A percentile compares a stretch with the other conserved stretches of the same genome.
phyloP scores from a whole-genome alignment of 2,797 vertebrate genomes.

The Manis pentadactyla region DNA sequence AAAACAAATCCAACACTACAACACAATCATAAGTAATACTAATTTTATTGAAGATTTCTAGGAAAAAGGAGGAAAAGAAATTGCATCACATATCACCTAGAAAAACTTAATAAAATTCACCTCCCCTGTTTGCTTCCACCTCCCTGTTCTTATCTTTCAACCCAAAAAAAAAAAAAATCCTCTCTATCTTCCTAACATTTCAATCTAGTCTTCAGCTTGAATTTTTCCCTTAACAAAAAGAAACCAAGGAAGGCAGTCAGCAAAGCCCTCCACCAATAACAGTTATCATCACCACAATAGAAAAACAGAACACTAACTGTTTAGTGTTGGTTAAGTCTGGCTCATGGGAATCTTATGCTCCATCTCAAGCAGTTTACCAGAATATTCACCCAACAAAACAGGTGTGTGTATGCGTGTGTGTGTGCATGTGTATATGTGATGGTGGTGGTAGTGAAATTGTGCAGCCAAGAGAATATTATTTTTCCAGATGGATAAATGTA shows the following conservation, averaged over 20 bases:
- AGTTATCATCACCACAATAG: neutral
- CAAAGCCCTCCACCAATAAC: neutral
- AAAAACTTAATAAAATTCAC: neutral
- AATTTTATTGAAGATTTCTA: neutral
- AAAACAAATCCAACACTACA: neutral
- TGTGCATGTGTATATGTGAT: neutral
- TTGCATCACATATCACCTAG: neutral
- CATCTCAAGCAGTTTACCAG: neutral
- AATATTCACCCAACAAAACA: neutral
- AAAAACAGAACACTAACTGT: neutral
- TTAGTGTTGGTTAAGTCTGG: neutral
- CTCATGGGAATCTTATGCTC: neutral
- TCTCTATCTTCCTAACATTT: neutral
- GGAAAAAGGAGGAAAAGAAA: neutral
- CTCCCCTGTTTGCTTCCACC: neutral
- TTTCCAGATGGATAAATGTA: neutral
- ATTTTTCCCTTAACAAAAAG: neutral
- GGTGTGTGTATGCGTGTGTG: neutral
- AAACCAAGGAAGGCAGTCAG: neutral
- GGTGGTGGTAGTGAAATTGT: neutral
- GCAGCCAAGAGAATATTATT: conserved; percentile 8
- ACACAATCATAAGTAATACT: neutral
- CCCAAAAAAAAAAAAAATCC: neutral
- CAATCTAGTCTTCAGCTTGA: neutral
- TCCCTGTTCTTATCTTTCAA: neutral